Base-by-base conservation (phyloP, 37 sponge, comb jelly and placozoan genomes). In the Sycon ciliatum region DNA sequence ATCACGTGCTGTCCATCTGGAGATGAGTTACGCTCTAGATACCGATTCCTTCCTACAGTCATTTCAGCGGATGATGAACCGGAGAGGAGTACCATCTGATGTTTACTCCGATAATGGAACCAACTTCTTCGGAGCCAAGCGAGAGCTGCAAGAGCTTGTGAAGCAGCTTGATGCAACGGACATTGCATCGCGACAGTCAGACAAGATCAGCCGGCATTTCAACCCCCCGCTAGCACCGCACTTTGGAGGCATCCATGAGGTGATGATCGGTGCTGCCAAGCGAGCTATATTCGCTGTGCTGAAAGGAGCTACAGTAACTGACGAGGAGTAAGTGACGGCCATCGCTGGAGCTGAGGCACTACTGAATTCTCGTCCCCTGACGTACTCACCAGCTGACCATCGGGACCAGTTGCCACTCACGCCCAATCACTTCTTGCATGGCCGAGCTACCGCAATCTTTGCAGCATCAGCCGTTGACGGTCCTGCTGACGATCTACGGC, bases 361-460 rank as follows among this genome's bases (percentile, higher is more conserved):
- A 57, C 38, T 78, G 38, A 78, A 78, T 32, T 69, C 71, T 42
- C 42, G 71, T 37, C 78, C 78, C 16, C 69, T 78, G 16, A 35
- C 57, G 6, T n/a, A n/a, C n/a, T n/a, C n/a, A n/a, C n/a, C n/a
- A n/a, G n/a, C n/a, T n/a, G n/a, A n/a, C n/a, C n/a, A n/a, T n/a
- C n/a, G n/a, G n/a, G n/a, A n/a, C n/a, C n/a, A n/a, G n/a, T n/a
- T n/a, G n/a, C 28, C 36, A 1, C 46, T 78, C 33, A 78, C 63
- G 23, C 78, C 61, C 18, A 71, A 71, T n/a, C 78, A 78, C 39
- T 69, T 78, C 61, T 58, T 78, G 35, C 68, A 69, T 37, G 71
- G 78, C 20, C 56, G 39, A 22, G 34, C 78, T 7, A 22, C 69
- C 62, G 56, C 61, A 2, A 26, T 63, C 34, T 61, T 78, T 34